phyloP scores from a whole-genome alignment of 1,140 invertebrate genomes.

The Aphaenogaster ashmeadi region DNA sequence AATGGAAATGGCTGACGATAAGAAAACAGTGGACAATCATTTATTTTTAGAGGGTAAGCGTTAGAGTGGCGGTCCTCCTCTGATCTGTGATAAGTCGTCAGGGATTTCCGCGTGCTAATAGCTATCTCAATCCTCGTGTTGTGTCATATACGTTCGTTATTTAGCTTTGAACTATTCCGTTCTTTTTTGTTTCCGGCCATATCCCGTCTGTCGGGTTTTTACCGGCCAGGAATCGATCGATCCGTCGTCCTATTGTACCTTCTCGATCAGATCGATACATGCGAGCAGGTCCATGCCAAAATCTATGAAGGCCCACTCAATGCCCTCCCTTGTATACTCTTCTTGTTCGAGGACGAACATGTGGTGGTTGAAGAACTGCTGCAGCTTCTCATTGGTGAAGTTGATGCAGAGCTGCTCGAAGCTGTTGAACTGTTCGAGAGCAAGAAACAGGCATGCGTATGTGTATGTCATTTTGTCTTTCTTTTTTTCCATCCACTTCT shows the following conservation, averaged over 20 bases:
- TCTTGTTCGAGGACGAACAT: slow-evolving; percentile 99
- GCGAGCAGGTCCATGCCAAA: slow-evolving; percentile 99
- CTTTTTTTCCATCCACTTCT: slow-evolving; percentile 11
- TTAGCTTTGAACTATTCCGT: slow-evolving; percentile 49
- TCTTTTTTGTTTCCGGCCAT: slow-evolving; percentile 48
- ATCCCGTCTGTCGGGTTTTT: slow-evolving; percentile 54
- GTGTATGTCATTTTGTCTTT: slow-evolving; percentile 12
- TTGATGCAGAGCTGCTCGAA: slow-evolving; percentile 99
- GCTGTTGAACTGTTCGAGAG: slow-evolving; percentile 95
- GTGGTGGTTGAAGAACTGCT: slow-evolving; percentile 99
- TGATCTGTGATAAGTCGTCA: slow-evolving; percentile 60
- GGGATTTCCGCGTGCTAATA: slow-evolving; percentile 49
- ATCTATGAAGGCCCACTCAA: slow-evolving; percentile 98
- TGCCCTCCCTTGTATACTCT: slow-evolving; percentile 98
- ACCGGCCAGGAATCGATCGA: slow-evolving; percentile 71
- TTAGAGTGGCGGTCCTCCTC: slow-evolving; percentile 74
- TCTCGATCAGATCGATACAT: slow-evolving; percentile 99
- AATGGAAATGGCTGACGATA: slow-evolving; percentile 50
- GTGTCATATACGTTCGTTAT: slow-evolving; percentile 46
- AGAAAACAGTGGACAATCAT: slow-evolving; percentile 86
- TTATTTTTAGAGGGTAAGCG: slow-evolving; percentile 76
- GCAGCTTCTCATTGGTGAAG: slow-evolving; percentile 99
- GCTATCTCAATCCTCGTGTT: slow-evolving; percentile 45
- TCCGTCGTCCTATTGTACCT: slow-evolving; percentile 89
- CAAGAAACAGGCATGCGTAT: slow-evolving; percentile 80